A percentile compares a stretch with the other conserved stretches of the same genome.
Conservation (phyloP, 2,888 invertebrate genomes). For the Rosalia funebris region DNA sequence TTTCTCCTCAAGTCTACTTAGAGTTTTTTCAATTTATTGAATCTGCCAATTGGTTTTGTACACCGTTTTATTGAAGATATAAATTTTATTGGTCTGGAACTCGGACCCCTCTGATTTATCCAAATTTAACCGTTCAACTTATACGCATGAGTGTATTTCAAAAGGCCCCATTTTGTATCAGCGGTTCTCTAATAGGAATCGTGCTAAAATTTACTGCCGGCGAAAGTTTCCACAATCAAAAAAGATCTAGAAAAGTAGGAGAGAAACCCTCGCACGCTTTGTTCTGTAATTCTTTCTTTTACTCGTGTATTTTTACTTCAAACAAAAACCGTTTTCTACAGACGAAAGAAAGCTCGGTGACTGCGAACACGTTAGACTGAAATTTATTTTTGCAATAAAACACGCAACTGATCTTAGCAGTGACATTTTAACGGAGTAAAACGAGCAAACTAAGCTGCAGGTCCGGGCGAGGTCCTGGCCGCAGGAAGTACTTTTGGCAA, state of each 20-base stretch:
- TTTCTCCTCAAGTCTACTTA: too few species aligned
- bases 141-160: slow-evolving; percentile 36
- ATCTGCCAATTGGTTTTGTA: too few species aligned
- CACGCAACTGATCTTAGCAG: slow-evolving; percentile 53
- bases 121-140: slow-evolving; percentile 37
- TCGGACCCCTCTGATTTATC: slow-evolving; percentile 8
- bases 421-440: slow-evolving; percentile 55
- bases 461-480: slow-evolving; percentile 24
- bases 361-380: slow-evolving; percentile 47
- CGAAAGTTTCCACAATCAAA: slow-evolving; percentile 26
- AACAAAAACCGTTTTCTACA: slow-evolving; percentile 41
- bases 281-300: slow-evolving; percentile 35
- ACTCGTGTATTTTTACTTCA: slow-evolving; percentile 36
- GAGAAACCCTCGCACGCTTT: slow-evolving; percentile 28
- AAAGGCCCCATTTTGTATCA: slow-evolving; percentile 29
- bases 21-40: too few species aligned
- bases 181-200: slow-evolving; percentile 31
- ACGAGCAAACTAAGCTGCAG: slow-evolving; percentile 42
- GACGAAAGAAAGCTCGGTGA: slow-evolving; percentile 36
- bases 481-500: slow-evolving; percentile 35
- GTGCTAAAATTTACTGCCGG: slow-evolving; percentile 40
- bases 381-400: slow-evolving; percentile 58
- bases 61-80: too few species aligned
- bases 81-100: too few species aligned
- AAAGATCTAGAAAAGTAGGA: slow-evolving; percentile 26